Evolutionary conservation across 2,113 vertebrate genomes (phyloP).

Genomic region (Microcebus lehilahytsara): DNA sequence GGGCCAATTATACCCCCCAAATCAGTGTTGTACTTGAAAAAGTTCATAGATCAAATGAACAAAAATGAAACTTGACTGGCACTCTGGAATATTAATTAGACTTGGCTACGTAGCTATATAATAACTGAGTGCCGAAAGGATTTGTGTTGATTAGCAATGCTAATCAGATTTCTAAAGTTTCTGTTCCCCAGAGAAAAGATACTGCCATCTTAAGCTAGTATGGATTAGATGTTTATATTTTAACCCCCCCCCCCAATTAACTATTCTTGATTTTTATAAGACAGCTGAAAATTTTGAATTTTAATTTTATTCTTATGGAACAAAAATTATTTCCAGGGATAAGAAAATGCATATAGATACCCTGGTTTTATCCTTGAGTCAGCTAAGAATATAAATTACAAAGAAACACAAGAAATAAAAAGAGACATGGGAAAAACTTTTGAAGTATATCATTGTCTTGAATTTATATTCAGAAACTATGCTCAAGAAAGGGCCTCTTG

Average conservation of each 20-base stretch:
- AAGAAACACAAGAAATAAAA: conserved; percentile 7
- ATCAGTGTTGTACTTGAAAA: conserved; percentile 73
- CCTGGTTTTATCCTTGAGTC: conserved; percentile 24
- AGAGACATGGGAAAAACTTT: background rate
- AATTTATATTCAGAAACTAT: conserved; percentile 44
- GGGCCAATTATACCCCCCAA: conserved; percentile 64
- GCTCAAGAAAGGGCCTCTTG: background rate
- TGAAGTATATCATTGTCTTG: conserved; percentile 17
- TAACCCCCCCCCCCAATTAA: conserved; percentile 40
- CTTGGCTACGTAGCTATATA: conserved; percentile 45
- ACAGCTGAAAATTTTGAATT: background rate
- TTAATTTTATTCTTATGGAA: conserved; percentile 34
- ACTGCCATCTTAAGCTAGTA: conserved; percentile 52
- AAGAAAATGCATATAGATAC: background rate
- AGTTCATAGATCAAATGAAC: conserved; percentile 74
- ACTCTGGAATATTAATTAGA: conserved; percentile 74
- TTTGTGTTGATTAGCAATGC: conserved; percentile 71
- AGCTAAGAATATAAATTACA: conserved; percentile 30
- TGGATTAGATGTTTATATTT: conserved; percentile 67
- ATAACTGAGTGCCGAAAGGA: conserved; percentile 42
- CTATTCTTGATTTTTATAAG: conserved; percentile 53
- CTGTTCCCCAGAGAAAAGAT: conserved; percentile 48
- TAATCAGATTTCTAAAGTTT: conserved; percentile 69
- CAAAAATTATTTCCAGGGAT: conserved; percentile 26
- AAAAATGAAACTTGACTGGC: conserved; percentile 72